A percentile compares a stretch with the other conserved stretches of the same genome.
These are phyloP conservation scores for Rhynchonycteris naso DNA, from an alignment of 2,797 vertebrate genomes.

Conservation along the genomic window DNA sequence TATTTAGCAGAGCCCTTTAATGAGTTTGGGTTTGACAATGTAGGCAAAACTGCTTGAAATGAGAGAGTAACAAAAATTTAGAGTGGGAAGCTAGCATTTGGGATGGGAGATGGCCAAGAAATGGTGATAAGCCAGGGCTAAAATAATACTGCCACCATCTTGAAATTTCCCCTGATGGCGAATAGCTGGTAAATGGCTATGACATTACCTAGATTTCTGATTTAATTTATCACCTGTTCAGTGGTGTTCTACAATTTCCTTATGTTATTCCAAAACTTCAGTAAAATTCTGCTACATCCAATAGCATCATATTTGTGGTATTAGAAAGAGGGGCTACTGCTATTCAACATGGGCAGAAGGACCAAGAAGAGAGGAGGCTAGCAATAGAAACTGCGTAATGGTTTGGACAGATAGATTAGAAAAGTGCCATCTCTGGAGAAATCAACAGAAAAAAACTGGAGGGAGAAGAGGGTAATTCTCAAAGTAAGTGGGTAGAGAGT, in stretches of 20 bases:
- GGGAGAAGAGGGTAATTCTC: not conserved
- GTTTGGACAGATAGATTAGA: not conserved
- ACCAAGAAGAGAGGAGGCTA: not conserved
- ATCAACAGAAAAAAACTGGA: not conserved
- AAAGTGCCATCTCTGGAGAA: conserved; percentile 8
- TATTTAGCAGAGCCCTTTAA: not conserved
- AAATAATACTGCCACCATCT: not conserved
- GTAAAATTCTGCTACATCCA: conserved; percentile 19
- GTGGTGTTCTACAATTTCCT: not conserved
- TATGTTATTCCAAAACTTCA: not conserved
- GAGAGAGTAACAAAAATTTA: not conserved
- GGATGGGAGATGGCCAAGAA: not conserved
- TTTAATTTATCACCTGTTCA: not conserved
- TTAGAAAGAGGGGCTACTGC: not conserved
- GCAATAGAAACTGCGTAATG: not conserved
- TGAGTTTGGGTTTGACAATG: not conserved
- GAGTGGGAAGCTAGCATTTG: not conserved
- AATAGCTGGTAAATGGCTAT: not conserved
- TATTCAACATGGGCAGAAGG: not conserved
- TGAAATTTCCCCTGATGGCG: not conserved
- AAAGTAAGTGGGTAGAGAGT: not conserved
- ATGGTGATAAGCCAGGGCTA: not conserved
- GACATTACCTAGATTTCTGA: conserved; percentile 20
- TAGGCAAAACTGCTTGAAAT: not conserved
- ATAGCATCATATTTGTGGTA: not conserved